Conservation (phyloP, 1,140 invertebrate genomes). For the Nasonia longicornis region DNA sequence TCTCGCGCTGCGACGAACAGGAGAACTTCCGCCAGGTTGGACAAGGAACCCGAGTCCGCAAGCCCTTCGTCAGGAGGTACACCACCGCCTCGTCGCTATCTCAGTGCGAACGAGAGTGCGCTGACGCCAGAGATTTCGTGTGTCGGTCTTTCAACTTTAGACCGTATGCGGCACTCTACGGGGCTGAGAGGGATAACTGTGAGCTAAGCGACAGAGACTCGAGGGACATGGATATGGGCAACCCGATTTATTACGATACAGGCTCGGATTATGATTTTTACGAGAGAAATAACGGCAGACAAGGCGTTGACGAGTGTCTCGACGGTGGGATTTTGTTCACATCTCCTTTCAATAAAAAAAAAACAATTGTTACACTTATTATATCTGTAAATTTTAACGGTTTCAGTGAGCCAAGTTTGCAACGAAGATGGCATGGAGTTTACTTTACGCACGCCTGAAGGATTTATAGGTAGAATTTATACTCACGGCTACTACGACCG, state of each 20-base stretch:
- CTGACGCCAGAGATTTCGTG: constrained; percentile 85
- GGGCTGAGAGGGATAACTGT: constrained; percentile 85
- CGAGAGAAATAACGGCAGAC: constrained; percentile 80
- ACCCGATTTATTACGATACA: constrained; percentile 86
- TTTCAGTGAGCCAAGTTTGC: constrained; percentile 87
- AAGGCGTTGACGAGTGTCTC: constrained; percentile 80
- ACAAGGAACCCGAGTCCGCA: constrained; percentile 79
- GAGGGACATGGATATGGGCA: constrained; percentile 84
- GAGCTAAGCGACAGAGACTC: constrained; percentile 89
- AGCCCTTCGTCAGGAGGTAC: constrained; percentile 82
- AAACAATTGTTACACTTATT: neutral
- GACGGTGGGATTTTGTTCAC: constrained; percentile 74
- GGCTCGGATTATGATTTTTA: constrained; percentile 89
- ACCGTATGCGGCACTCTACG: constrained; percentile 72
- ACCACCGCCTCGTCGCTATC: constrained; percentile 79
- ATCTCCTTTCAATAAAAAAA: neutral
- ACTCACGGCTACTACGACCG: constrained; percentile 92
- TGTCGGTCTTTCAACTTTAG: constrained; percentile 89
- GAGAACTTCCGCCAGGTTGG: constrained; percentile 86
- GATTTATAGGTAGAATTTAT: constrained; percentile 90
- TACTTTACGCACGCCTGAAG: constrained; percentile 86
- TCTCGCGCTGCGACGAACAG: constrained; percentile 79
- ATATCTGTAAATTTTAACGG: neutral
- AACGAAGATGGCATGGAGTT: constrained; percentile 96
- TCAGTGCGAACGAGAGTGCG: constrained; percentile 86